Evolutionary conservation across 2,113 vertebrate genomes (phyloP), one percentile per base, ranked within the genome.

Genomic region (Neoarius graeffei): DNA sequence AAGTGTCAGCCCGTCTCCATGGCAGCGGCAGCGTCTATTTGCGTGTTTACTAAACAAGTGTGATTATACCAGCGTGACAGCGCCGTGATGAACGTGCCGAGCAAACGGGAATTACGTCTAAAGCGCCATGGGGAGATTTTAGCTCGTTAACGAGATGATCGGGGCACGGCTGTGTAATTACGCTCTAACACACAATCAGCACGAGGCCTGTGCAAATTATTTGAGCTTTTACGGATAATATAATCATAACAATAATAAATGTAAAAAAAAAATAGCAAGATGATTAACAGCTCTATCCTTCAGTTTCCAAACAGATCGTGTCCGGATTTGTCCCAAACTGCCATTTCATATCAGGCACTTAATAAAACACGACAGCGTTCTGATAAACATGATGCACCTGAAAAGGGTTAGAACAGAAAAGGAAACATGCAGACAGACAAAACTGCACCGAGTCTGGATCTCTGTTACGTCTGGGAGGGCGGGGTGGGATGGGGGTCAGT

Each of bases 241-340:
- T 91, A 88, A 89, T 86, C 81, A 25, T 10, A 20, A 4, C 80
- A 83, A 86, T 69, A 67, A 74, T 48, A 42, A 19, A 90, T 91
- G 85, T 87, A 86, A 71, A 27, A 13, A 5, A 87, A 86, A 85
- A 73, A 89, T 69, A 85, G 73, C 27, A 76, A 64, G 67, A 74
- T 19, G 17, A 23, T 19, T 10, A 48, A 74, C 88, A 30, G 17
- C 80, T 42, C 35, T 20, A 59, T 60, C 42, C 27, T 50, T 20
- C n/a, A 0, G 3, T 69, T 54, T 17, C 1, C 0, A 42, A 35
- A 20, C 7, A 27, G 62, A 77, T 81, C 86, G 87, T 88, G 86
- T 85, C 79, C 27, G 84, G 27, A 85, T 91, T 91, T 91, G 89
- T 91, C 92, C 90, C 89, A 91, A 91, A 90, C 89, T 88, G 52